Percentiles rank a stretch among this genome's conserved stretches.
Evolutionary conservation across 2,113 vertebrate genomes (phyloP).

Genomic region (Dromaius novaehollandiae): DNA sequence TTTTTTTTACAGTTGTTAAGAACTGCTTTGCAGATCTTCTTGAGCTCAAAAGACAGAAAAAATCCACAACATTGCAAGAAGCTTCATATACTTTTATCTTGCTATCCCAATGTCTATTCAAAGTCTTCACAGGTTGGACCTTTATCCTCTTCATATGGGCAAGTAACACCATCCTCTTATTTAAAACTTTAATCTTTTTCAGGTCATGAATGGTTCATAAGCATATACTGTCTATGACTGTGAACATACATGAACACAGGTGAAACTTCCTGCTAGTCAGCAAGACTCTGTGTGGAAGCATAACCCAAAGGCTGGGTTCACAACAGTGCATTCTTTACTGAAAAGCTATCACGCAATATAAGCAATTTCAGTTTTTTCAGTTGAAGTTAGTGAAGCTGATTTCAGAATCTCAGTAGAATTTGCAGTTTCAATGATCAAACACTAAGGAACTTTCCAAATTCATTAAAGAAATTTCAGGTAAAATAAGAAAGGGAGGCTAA

Average conservation of each 20-base stretch:
- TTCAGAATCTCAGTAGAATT: background rate
- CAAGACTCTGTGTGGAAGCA: background rate
- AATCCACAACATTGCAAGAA: background rate
- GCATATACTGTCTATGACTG: background rate
- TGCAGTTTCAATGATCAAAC: background rate
- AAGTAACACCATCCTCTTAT: rapidly evolving
- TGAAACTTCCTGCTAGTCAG: background rate
- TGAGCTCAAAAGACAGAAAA: background rate
- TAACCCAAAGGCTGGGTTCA: rapidly evolving
- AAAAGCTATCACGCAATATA: background rate
- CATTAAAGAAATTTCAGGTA: background rate
- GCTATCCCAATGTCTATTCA: background rate
- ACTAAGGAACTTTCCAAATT: background rate
- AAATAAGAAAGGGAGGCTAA: background rate
- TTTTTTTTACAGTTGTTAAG: background rate
- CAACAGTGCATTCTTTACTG: rapidly evolving
- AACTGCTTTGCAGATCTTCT: background rate
- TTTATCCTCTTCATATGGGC: background rate
- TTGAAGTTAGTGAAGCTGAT: background rate
- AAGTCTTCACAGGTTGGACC: background rate
- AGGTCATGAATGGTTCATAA: background rate
- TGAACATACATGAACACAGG: rapidly evolving
- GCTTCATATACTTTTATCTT: background rate
- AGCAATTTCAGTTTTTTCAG: background rate
- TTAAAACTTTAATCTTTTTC: background rate